Conservation (phyloP, 92 coral and sea anemone genomes). For the Plumapathes pennacea region DNA sequence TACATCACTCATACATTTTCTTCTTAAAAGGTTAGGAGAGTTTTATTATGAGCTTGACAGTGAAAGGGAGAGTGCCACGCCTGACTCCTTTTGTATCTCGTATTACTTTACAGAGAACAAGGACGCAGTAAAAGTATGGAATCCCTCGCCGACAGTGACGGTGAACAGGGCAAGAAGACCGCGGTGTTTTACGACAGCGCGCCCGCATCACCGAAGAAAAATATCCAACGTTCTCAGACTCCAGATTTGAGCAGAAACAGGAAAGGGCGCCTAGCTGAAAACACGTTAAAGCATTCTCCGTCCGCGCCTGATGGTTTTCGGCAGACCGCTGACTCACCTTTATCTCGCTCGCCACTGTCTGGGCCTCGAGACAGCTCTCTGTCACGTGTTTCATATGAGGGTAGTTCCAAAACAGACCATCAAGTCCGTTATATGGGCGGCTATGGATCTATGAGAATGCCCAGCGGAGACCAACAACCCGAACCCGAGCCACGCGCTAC, state of each 20-base stretch:
- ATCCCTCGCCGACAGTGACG: slow-evolving; percentile 38
- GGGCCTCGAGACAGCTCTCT: slow-evolving; percentile 5
- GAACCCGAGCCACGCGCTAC: slow-evolving; percentile 19
- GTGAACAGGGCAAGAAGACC: slow-evolving; percentile 23
- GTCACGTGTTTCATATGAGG: slow-evolving; percentile 42
- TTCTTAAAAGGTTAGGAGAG: too few relatives aligned
- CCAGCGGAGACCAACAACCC: too few relatives aligned
- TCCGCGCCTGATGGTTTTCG: neutral
- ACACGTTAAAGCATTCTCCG: slow-evolving; percentile 8
- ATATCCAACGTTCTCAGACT: slow-evolving; percentile 10
- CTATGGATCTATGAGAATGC: slow-evolving; percentile 69
- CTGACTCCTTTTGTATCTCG: too few relatives aligned
- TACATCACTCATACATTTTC: too few relatives aligned
- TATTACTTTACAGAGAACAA: slow-evolving; percentile 25
- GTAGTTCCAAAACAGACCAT: slow-evolving; percentile 36
- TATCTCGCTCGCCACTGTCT: neutral
- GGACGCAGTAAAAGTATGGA: slow-evolving; percentile 79
- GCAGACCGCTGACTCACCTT: slow-evolving; percentile 9
- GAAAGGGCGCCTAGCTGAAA: neutral
- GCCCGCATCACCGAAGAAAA: slow-evolving; percentile 5
- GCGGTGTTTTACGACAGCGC: slow-evolving; percentile 43
- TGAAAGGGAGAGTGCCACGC: too few relatives aligned
- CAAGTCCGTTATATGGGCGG: slow-evolving; percentile 85
- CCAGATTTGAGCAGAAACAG: slow-evolving; percentile 22
- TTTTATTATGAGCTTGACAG: too few relatives aligned